These are phyloP conservation scores for Salpingus planirostris DNA, from an alignment of 2,888 invertebrate species.

Conservation along the genomic window DNA sequence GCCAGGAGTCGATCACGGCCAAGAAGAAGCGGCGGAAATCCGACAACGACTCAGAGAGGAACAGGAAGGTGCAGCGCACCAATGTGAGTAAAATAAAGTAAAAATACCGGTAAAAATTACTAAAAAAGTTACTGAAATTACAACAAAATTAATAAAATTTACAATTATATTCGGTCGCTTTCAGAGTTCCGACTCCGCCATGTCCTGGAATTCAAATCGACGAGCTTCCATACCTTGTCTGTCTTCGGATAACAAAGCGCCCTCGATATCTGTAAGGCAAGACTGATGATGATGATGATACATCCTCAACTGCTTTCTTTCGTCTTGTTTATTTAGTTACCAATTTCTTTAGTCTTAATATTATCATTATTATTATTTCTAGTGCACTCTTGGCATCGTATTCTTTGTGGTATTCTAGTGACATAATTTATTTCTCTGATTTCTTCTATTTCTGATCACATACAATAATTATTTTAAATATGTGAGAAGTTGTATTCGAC, in stretches of 20 bases:
- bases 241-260: slow-evolving; percentile 6
- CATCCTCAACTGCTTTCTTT: no score
- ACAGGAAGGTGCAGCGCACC: slow-evolving; percentile 27
- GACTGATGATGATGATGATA: slow-evolving; percentile 8
- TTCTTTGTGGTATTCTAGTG: slow-evolving; percentile 4
- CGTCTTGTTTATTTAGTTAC: slow-evolving; percentile 15
- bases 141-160: neutral
- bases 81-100: slow-evolving; percentile 25
- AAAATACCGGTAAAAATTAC: neutral
- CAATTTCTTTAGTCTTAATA: slow-evolving; percentile 11
- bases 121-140: neutral
- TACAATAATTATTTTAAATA: no score
- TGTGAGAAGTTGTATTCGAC: no score
- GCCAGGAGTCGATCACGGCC: slow-evolving; percentile 81
- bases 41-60: slow-evolving; percentile 36
- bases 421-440: slow-evolving; percentile 6
- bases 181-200: slow-evolving; percentile 16
- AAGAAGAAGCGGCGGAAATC: slow-evolving; percentile 68
- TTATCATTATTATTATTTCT: no score
- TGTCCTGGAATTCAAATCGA: slow-evolving; percentile 20
- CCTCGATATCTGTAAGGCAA: slow-evolving; percentile 12
- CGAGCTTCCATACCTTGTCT: slow-evolving; percentile 23
- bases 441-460: slow-evolving; percentile 4
- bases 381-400: neutral
- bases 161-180: neutral